These are phyloP conservation scores for Pachyrhynchus sulphureomaculatus DNA, from an alignment of 1,140 invertebrate genomes.

Conservation along the genomic window DNA sequence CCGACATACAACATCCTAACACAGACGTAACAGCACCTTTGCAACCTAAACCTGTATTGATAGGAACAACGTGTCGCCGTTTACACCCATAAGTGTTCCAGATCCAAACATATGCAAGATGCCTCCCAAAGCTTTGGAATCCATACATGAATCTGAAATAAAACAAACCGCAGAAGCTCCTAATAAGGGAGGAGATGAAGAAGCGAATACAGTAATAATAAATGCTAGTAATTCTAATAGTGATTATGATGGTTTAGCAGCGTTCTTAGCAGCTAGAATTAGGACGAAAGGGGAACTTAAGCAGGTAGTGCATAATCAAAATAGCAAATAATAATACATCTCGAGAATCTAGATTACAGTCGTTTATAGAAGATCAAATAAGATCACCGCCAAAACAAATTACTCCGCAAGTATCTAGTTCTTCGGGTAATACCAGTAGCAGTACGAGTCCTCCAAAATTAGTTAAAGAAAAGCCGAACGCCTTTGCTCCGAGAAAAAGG, in stretches of 20 bases:
- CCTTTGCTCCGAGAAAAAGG: slow-evolving; percentile 51
- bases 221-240: slow-evolving; percentile 33
- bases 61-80: slow-evolving; percentile 59
- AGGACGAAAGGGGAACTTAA: slow-evolving; percentile 81
- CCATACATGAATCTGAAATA: slow-evolving; percentile 54
- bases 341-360: slow-evolving; percentile 27
- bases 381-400: slow-evolving; percentile 26
- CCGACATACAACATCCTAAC: slow-evolving; percentile 47
- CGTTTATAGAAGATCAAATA: slow-evolving; percentile 36
- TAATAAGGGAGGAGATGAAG: not conserved
- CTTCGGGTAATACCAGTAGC: slow-evolving; percentile 1
- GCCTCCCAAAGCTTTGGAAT: slow-evolving; percentile 65
- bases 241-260: slow-evolving; percentile 58
- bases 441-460: slow-evolving; percentile 56
- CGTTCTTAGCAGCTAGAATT: slow-evolving; percentile 69
- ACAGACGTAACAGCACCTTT: slow-evolving; percentile 55
- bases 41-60: slow-evolving; percentile 55
- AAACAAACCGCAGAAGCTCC: slow-evolving; percentile 20
- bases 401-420: slow-evolving; percentile 3
- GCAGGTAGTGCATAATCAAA: slow-evolving; percentile 60
- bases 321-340: slow-evolving; percentile 43
- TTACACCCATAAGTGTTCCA: slow-evolving; percentile 57
- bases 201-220: slow-evolving; percentile 32
- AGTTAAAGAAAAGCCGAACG: slow-evolving; percentile 51
- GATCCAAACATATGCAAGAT: slow-evolving; percentile 53